Evolutionary conservation across 1,140 invertebrate species (phyloP), one percentile per base, ranked within the genome.

Genomic region (Pentalonia nigronervosa): DNA sequence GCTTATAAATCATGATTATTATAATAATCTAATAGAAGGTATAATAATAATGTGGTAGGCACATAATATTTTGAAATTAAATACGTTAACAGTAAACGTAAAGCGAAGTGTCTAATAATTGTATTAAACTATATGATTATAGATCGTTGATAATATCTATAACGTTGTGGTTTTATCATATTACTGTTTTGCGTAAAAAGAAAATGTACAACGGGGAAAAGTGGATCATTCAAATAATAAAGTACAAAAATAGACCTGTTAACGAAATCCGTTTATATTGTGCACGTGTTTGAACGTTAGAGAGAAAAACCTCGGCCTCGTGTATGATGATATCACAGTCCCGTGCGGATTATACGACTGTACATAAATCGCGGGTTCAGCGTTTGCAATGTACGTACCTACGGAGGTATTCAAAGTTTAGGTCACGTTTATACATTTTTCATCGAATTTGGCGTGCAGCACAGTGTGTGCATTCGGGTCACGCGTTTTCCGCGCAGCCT

Each of bases 391-490:
- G n/a, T 14, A 34, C 60, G 0, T 4, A 41, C 41, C 41, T 41
- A 41, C 41, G 14, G 60, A 76, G 30, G n/a, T n/a, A 17, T 76
- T 67, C 60, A 76, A n/a, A 76, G 30, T 76, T 76, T 76, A 34
- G 60, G 60, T 76, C 60, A 76, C n/a, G 60, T 76, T n/a, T 76
- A n/a, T 76, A 76, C 14, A 76, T n/a, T n/a, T 76, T 76, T 67
- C 30, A 67, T 67, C 9, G 11, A 30, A 67, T 14, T n/a, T 67
- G 4, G 11, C 30, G 9, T 11, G 30, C 30, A 67, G 30, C 30
- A 67, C 11, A 67, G 60, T 17, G 60, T n/a, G 60, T 76, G 60
- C 60, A 76, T 76, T 76, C n/a, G 60, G 60, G 60, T 76, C 60
- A 76, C 60, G n/a, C 60, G 60, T n/a, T 76, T 60, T n/a, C n/a